Percentiles rank a stretch among this genome's conserved stretches.
Conservation (phyloP, 2,113 vertebrate species). For the Platichthys flesus region DNA sequence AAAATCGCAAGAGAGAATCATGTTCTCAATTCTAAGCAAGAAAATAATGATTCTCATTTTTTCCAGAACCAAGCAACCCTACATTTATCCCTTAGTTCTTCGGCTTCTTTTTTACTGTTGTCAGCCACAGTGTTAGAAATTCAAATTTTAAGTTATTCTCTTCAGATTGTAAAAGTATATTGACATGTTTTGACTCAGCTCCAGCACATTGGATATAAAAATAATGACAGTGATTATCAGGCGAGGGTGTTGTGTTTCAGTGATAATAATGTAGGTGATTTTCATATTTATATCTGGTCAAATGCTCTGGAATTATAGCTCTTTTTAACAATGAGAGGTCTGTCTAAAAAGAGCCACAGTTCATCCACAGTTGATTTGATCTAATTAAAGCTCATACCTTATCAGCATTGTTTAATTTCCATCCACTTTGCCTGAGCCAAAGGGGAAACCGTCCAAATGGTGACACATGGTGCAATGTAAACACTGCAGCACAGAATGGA, state of each 20-base stretch:
- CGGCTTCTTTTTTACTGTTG: not conserved
- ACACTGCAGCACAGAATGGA: not conserved
- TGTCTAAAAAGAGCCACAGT: not conserved
- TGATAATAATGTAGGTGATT: not conserved
- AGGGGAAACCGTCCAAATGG: not conserved
- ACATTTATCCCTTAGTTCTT: not conserved
- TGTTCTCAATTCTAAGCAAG: not conserved
- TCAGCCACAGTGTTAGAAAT: too few relatives aligned
- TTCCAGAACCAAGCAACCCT: too few relatives aligned
- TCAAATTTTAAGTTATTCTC: not conserved
- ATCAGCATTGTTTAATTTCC: not conserved
- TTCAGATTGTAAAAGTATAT: not conserved
- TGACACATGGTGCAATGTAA: not conserved
- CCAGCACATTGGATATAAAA: not conserved
- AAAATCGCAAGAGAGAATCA: not conserved
- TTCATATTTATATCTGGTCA: not conserved
- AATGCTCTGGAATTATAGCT: too few relatives aligned
- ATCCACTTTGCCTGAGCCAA: not conserved
- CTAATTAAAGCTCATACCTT: not conserved
- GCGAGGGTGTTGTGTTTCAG: not conserved
- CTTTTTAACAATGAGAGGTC: not conserved
- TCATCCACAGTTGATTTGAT: not conserved
- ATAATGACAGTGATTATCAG: not conserved
- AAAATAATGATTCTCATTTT: not conserved
- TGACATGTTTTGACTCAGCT: not conserved